Conservation (phyloP, 1,140 invertebrate genomes). For the Arctopsyche grandis region DNA sequence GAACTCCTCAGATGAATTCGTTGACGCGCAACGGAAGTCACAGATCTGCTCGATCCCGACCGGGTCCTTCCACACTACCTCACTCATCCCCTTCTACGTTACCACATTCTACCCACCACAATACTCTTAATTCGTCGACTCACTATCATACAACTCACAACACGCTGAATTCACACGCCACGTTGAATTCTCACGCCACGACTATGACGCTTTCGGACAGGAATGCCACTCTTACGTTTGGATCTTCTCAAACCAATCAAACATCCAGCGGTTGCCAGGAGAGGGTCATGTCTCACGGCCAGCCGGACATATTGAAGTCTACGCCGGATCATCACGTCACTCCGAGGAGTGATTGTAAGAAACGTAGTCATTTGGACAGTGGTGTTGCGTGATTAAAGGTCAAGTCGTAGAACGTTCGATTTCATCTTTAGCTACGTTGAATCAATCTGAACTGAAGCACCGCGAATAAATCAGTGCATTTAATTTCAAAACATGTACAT, state of each 20-base stretch:
- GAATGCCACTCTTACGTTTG: constrained; percentile 61
- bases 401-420: constrained; percentile 40
- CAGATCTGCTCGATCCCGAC: constrained; percentile 60
- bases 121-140: constrained; percentile 58
- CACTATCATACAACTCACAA: constrained; percentile 64
- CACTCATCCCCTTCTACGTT: constrained; percentile 61
- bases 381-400: constrained; percentile 65
- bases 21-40: constrained; percentile 80
- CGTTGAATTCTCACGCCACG: constrained; percentile 64
- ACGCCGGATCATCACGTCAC: constrained; percentile 79
- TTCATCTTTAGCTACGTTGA: background rate
- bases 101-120: constrained; percentile 60
- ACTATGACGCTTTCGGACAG: constrained; percentile 62
- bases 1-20: constrained; percentile 84
- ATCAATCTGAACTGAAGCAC: background rate
- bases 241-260: constrained; percentile 54
- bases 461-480: no score
- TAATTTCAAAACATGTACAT: background rate
- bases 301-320: constrained; percentile 85
- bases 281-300: constrained; percentile 65
- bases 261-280: constrained; percentile 58
- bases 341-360: constrained; percentile 64
- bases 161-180: constrained; percentile 67
- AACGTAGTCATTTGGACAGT: constrained; percentile 67
- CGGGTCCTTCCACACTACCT: constrained; percentile 55